phyloP scores from a whole-genome alignment of 2,888 invertebrate genomes.

The Ophion ventricosus region DNA sequence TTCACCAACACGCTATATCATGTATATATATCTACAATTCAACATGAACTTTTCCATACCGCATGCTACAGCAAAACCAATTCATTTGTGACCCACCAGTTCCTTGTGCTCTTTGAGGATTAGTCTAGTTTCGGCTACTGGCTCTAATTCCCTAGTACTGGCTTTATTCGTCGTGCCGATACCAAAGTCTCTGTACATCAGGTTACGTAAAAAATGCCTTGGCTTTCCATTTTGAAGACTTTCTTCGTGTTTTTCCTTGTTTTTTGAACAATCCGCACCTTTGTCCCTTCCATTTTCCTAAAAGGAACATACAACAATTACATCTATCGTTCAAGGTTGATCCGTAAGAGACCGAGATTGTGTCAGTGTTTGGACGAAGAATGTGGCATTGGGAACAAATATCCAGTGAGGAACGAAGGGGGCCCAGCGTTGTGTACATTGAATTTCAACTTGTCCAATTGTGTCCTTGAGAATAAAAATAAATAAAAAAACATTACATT shows the following conservation, averaged over 20 bases:
- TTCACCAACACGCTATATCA: too few species aligned
- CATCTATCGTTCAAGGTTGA: not conserved
- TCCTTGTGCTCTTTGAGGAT: constrained; percentile 86
- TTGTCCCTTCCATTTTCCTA: constrained; percentile 56
- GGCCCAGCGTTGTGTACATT: too few species aligned
- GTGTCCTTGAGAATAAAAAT: too few species aligned
- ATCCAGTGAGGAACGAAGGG: too few species aligned
- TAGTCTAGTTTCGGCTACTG: constrained; percentile 87
- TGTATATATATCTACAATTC: not conserved
- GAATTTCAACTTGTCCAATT: too few species aligned
- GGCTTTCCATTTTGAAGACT: constrained; percentile 69
- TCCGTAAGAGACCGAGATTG: too few species aligned
- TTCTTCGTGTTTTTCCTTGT: constrained; percentile 68
- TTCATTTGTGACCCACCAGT: constrained; percentile 84
- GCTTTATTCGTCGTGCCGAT: constrained; percentile 75
- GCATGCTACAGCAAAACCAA: not conserved
- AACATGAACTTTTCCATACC: not conserved
- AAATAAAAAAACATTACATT: too few species aligned
- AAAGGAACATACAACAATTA: not conserved
- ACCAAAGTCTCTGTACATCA: constrained; percentile 79
- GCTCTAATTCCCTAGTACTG: constrained; percentile 85
- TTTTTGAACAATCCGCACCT: constrained; percentile 22
- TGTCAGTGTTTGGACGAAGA: too few species aligned
- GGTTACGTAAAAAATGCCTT: constrained; percentile 76
- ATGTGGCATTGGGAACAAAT: too few species aligned